phyloP scores from a whole-genome alignment of 1,140 invertebrate species.

The Orussus abietinus region DNA sequence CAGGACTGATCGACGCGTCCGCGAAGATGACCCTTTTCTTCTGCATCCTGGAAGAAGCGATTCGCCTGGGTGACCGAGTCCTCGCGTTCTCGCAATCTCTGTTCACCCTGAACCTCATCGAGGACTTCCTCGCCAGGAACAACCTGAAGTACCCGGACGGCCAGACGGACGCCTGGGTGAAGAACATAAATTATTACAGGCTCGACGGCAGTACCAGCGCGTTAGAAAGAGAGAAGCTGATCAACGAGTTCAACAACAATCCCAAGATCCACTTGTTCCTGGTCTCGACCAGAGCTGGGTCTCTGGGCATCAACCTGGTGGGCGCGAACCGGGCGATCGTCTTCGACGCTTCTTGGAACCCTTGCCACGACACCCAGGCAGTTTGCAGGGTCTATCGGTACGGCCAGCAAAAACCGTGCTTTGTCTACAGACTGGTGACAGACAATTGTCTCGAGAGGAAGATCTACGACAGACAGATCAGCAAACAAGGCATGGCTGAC shows the following conservation, averaged over 20 bases:
- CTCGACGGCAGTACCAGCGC: constrained; percentile 94
- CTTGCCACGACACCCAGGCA: constrained; percentile 98
- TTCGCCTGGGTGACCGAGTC: constrained; percentile 82
- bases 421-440: constrained; percentile 93
- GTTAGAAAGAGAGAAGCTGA: constrained; percentile 90
- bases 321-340: constrained; percentile 97
- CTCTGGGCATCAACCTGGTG: constrained; percentile 94
- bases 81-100: constrained; percentile 97
- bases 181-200: constrained; percentile 86
- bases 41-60: constrained; percentile 86
- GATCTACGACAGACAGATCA: constrained; percentile 97
- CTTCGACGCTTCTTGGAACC: constrained; percentile 99
- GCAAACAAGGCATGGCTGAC: constrained; percentile 96
- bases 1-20: constrained; percentile 88
- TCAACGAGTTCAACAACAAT: constrained; percentile 95
- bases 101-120: constrained; percentile 94
- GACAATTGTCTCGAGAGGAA: constrained; percentile 96
- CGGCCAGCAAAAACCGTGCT: constrained; percentile 91
- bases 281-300: constrained; percentile 96
- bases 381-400: constrained; percentile 96
- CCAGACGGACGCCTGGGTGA: constrained; percentile 70
- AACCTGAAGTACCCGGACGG: constrained; percentile 65
- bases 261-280: constrained; percentile 87
- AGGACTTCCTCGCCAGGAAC: constrained; percentile 84
- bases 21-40: constrained; percentile 95